Percentiles rank a stretch among this genome's conserved stretches.
Evolutionary conservation across 2,888 invertebrate genomes (phyloP).

Genomic region (Lycaena phlaeas): DNA sequence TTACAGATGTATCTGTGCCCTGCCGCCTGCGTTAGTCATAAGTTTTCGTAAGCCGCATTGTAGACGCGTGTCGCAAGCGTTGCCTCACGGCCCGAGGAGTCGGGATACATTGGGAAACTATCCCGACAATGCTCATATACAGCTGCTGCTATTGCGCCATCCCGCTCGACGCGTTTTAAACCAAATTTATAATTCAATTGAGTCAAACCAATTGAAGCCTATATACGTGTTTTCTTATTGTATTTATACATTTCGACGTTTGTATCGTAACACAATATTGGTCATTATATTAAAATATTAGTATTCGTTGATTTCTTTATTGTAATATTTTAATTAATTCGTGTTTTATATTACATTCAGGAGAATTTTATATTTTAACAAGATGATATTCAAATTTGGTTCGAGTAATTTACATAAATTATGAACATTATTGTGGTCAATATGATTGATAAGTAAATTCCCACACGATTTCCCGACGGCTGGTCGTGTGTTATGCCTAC

Average conservation of each 20-base stretch:
- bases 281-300: neutral
- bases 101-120: constrained; percentile 71
- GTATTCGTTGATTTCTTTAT: too few relatives aligned
- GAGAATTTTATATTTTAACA: too few relatives aligned
- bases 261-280: neutral
- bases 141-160: constrained; percentile 50
- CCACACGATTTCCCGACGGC: neutral
- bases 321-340: too few relatives aligned
- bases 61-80: constrained; percentile 67
- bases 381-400: too few relatives aligned
- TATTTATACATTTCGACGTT: constrained; percentile 3
- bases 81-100: constrained; percentile 58
- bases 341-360: too few relatives aligned
- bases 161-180: constrained; percentile 16
- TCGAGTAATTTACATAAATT: too few relatives aligned
- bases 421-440: too few relatives aligned
- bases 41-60: constrained; percentile 69
- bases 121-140: constrained; percentile 66
- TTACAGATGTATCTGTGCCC: constrained; percentile 41
- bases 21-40: constrained; percentile 61
- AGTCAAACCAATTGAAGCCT: constrained; percentile 6
- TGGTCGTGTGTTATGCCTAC: constrained; percentile 13
- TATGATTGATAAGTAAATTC: too few relatives aligned
- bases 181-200: constrained; percentile 7
- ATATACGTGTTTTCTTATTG: constrained; percentile 4